Conservation (phyloP, 1,140 invertebrate genomes). For the Goniozus legneri region DNA sequence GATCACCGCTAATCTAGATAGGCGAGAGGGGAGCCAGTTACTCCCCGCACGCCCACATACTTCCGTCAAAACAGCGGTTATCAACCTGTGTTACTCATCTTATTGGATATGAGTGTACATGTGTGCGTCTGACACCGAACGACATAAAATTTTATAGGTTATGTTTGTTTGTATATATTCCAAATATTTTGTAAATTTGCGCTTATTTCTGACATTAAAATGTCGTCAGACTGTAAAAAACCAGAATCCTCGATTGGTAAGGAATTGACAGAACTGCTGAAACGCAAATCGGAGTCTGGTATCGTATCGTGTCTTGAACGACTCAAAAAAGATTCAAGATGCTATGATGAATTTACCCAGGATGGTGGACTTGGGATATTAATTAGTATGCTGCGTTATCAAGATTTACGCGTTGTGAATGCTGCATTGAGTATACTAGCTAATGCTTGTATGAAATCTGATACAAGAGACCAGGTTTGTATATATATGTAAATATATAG, state of each 20-base stretch:
- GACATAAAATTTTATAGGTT: no score
- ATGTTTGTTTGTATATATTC: not conserved
- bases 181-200: not conserved
- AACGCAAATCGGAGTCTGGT: slow-evolving; percentile 21
- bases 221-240: slow-evolving; percentile 26
- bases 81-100: no score
- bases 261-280: slow-evolving; percentile 25
- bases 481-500: not conserved
- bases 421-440: slow-evolving; percentile 39
- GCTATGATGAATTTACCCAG: slow-evolving; percentile 28
- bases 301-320: slow-evolving; percentile 29
- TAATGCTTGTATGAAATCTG: slow-evolving; percentile 29
- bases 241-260: slow-evolving; percentile 18
- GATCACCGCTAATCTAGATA: no score
- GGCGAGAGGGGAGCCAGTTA: no score
- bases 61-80: no score
- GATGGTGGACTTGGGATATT: slow-evolving; percentile 27
- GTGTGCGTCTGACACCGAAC: no score
- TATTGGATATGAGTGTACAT: no score
- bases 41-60: no score
- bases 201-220: slow-evolving; percentile 12
- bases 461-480: slow-evolving; percentile 36
- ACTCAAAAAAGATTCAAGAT: slow-evolving; percentile 35
- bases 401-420: slow-evolving; percentile 33
- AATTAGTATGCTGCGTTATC: slow-evolving; percentile 28